A percentile compares a stretch with the other conserved stretches of the same genome.
phyloP scores from a whole-genome alignment of 2,113 vertebrate species.

The Serilophus lunatus region DNA sequence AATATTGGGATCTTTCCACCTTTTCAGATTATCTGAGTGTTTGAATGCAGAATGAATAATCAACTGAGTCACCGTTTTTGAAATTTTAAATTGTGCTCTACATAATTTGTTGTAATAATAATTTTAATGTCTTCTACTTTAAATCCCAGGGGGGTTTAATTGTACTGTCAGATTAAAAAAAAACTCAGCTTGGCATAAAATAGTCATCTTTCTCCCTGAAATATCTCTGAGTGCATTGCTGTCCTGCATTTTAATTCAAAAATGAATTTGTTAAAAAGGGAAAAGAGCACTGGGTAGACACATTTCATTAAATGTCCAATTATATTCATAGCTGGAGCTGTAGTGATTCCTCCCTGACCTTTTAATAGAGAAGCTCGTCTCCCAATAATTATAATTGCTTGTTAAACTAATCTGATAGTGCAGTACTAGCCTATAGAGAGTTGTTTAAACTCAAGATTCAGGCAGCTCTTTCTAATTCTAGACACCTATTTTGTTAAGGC shows the following conservation, averaged over 20 bases:
- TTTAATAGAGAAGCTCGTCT: not conserved
- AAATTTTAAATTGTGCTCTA: not conserved
- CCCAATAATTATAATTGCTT: not conserved
- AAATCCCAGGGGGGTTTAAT: not conserved
- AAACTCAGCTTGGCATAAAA: not conserved
- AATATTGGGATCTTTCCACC: not conserved
- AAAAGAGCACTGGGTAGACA: not conserved
- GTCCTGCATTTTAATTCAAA: not conserved
- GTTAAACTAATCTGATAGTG: not conserved
- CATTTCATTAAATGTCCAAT: constrained; percentile 24
- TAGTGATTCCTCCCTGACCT: not conserved
- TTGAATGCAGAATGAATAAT: not conserved
- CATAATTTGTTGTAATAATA: not conserved
- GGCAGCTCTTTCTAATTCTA: not conserved
- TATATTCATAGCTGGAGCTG: not conserved
- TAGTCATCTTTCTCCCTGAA: not conserved
- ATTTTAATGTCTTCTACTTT: not conserved
- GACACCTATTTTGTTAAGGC: not conserved
- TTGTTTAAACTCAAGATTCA: not conserved
- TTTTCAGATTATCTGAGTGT: not conserved
- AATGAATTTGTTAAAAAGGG: not conserved
- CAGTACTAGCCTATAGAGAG: not conserved
- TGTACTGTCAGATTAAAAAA: not conserved
- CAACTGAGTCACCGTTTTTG: not conserved
- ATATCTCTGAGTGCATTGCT: not conserved